Percentiles rank a stretch among this genome's conserved stretches.
Conservation (phyloP, 2,797 vertebrate species). For the Acropternis orthonyx region DNA sequence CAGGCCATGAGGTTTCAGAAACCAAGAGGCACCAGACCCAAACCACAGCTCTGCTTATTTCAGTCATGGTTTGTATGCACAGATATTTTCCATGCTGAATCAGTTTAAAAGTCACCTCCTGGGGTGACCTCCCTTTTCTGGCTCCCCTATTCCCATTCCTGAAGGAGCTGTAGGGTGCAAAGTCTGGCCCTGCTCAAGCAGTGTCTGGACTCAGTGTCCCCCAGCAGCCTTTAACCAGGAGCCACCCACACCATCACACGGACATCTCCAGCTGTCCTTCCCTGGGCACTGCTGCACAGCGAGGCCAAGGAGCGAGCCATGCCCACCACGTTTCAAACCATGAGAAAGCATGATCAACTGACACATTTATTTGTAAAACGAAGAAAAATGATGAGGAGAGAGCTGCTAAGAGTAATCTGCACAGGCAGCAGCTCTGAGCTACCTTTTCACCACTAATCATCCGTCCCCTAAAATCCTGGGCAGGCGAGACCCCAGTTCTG, state of each 20-base stretch:
- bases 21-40: not conserved
- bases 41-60: not conserved
- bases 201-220: not conserved
- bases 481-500: not conserved
- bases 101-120: not conserved
- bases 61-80: not conserved
- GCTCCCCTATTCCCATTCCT: not conserved
- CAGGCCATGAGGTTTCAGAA: not conserved
- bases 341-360: not conserved
- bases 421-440: not conserved
- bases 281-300: rapidly evolving
- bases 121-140: not conserved
- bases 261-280: rapidly evolving
- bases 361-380: not conserved
- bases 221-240: not conserved
- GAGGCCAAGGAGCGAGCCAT: rapidly evolving
- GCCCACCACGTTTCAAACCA: not conserved
- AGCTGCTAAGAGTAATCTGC: not conserved
- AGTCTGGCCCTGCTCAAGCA: not conserved
- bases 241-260: not conserved
- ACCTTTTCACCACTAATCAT: not conserved
- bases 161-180: not conserved
- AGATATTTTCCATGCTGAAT: not conserved
- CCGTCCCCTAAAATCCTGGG: not conserved
- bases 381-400: not conserved